A percentile compares a stretch with the other conserved stretches of the same genome.
Conservation (phyloP, 2,113 vertebrate species). For the Sapajus apella region DNA sequence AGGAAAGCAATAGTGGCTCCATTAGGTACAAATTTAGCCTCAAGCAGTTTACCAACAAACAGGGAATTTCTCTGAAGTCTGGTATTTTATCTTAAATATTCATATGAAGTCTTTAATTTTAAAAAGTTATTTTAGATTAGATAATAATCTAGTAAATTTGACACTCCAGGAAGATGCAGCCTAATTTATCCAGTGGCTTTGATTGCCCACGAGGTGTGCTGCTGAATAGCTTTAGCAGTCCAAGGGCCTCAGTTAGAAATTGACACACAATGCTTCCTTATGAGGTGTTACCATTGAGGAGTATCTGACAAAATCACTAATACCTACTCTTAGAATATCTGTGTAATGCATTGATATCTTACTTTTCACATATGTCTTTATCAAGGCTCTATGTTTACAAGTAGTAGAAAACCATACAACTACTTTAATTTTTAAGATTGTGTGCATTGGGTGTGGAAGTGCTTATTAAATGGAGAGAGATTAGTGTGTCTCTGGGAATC, state of each 20-base stretch:
- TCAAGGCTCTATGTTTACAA: neutral
- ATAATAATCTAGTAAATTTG: neutral
- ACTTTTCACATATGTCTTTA: neutral
- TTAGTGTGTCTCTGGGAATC: neutral
- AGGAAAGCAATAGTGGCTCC: neutral
- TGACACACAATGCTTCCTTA: neutral
- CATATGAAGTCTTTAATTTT: slow-evolving; percentile 44
- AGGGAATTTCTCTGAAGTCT: slow-evolving; percentile 57
- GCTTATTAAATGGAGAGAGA: neutral
- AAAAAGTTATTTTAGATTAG: slow-evolving; percentile 1
- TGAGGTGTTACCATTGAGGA: neutral
- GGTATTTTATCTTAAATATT: slow-evolving; percentile 61
- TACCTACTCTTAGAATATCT: neutral
- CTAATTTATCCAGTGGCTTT: neutral
- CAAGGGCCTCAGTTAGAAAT: neutral
- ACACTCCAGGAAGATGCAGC: too few relatives aligned
- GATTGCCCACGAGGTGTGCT: neutral
- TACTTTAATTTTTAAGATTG: neutral
- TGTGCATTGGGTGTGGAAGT: accelerated
- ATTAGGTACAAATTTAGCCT: neutral
- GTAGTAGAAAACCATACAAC: neutral
- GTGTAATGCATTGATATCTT: neutral
- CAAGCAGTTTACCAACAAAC: slow-evolving; percentile 18
- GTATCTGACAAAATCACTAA: neutral
- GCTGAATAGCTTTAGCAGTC: neutral